Conservation (phyloP, 2,797 vertebrate genomes). For the Macrochelys suwanniensis region DNA sequence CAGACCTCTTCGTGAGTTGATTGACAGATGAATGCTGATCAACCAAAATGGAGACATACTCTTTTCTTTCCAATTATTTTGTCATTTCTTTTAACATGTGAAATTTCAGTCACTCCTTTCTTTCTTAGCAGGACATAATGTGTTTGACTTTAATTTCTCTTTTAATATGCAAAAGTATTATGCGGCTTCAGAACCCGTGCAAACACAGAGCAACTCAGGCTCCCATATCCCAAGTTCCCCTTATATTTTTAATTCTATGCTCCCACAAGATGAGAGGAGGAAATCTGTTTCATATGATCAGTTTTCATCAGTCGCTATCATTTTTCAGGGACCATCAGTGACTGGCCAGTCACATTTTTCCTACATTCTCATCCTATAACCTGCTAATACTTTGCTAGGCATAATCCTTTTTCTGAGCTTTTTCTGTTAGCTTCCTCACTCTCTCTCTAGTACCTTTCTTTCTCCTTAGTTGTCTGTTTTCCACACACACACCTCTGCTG, state of each 20-base stretch:
- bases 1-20: not conserved
- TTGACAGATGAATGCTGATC: conserved; percentile 28
- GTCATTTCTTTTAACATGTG: conserved; percentile 68
- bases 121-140: conserved; percentile 59
- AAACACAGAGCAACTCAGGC: conserved; percentile 4
- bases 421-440: not conserved
- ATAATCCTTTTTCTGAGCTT: not conserved
- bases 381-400: not conserved
- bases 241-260: not conserved
- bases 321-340: not conserved
- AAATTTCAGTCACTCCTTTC: conserved; percentile 50
- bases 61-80: conserved; percentile 55
- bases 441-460: not conserved
- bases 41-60: conserved; percentile 49
- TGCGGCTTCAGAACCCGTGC: conserved; percentile 13
- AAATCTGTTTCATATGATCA: not conserved
- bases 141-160: conserved; percentile 58
- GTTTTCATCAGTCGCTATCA: conserved; percentile 12
- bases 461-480: not conserved
- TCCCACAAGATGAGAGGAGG: not conserved
- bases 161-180: conserved; percentile 58
- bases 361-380: not conserved
- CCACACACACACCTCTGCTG: not conserved
- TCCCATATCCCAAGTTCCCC: not conserved
- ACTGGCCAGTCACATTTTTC: not conserved